These are phyloP conservation scores for Otolemur garnettii DNA, from an alignment of 2,113 vertebrate species.

Conservation along the genomic window DNA sequence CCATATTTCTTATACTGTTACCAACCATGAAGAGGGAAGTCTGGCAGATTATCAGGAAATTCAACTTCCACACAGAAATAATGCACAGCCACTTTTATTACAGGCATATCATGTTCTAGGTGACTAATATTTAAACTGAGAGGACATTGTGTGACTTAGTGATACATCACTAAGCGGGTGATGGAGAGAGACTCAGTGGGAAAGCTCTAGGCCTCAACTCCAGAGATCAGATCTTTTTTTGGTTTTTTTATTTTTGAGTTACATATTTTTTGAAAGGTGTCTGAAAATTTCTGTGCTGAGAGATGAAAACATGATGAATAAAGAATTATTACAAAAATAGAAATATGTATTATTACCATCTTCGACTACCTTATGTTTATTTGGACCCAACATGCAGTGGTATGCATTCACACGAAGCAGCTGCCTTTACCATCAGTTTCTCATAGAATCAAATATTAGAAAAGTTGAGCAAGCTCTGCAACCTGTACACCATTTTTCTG, in stretches of 20 bases:
- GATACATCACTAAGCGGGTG: not conserved
- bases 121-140: not conserved
- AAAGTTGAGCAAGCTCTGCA: not conserved
- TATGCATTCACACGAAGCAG: not conserved
- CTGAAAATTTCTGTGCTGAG: not conserved
- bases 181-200: not conserved
- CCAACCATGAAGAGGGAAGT: not conserved
- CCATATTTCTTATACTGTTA: not conserved
- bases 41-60: not conserved
- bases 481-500: not conserved
- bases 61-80: not conserved
- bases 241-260: not conserved
- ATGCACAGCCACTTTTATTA: not conserved
- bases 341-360: not conserved
- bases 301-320: not conserved
- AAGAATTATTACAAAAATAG: constrained; percentile 12
- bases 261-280: not conserved
- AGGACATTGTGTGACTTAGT: not conserved
- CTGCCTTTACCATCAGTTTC: not conserved
- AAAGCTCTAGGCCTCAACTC: not conserved
- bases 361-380: not conserved
- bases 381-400: not conserved
- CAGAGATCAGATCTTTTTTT: not conserved
- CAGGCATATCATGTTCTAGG: not conserved
- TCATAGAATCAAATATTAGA: not conserved